These are phyloP conservation scores for sheep (Ovis aries) DNA, from an alignment of 2,113 vertebrate genomes.

Conservation along the genomic window ARS-UI_Ramb_v3.0 NC_056073.1:4542501-4543000, in stretches of 20 bases:
- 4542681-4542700: not conserved
- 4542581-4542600: not conserved
- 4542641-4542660: not conserved
- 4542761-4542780: not conserved
- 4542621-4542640: not conserved
- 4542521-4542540: not conserved
- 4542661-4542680: not conserved
- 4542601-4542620: not conserved
- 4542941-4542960: not conserved
- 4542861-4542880: not conserved
- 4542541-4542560: not conserved
- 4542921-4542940: not conserved
- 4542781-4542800: not conserved
- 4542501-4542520: not conserved
- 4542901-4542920: not conserved
- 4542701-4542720: not conserved
- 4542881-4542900: not conserved
- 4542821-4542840: not conserved
- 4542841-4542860: not conserved
- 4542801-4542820: not conserved
- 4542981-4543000: slow-evolving; percentile 47
- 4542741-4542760: not conserved
- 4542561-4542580: not conserved
- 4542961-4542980: slow-evolving; percentile 24
- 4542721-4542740: not conserved